Base-by-base conservation (phyloP, 1,140 invertebrate genomes). In the Plutomurus gul region DNA sequence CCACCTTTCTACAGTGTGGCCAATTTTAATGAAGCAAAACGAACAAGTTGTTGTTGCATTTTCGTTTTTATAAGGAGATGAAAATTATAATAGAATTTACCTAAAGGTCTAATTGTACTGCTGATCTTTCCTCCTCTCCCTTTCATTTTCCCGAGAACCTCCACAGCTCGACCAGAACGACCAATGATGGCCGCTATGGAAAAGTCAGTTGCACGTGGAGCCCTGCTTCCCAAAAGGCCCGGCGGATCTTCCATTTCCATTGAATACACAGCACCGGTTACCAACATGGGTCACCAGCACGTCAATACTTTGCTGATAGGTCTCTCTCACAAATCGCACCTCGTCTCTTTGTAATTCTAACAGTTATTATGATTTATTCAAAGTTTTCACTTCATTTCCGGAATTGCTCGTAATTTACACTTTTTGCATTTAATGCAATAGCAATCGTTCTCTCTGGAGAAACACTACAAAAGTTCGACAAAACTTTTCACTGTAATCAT, bases 131-230 rank as follows among this genome's bases (percentile, higher is more conserved):
- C 75, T 76, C 70, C 75, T 76, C 70, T 76, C 18, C 65, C 74
- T 47, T 79, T 82, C 16, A 72, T 33, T 51, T 79, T 82, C 0
- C 56, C 56, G 27, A 82, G 49, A 60, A 49, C 72, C 75, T 82
- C 81, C 47, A 47, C 75, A 73, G 75, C 75, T 20, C 78, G 51
- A 22, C 75, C 80, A 40, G 78, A 79, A 18, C 82, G 78, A 33
- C 82, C 82, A 27, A 83, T 83, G 22, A 83, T 83, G 8, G 82
- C 80, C 16, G 82, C 82, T 70, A 83, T 83, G 36, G 80, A 82
- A 74, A 83, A 83, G 60, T 83, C 82, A n/a, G 82, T 80, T 75
- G 75, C 82, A 83, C 82, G 82, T 78, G 78, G 80, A 78, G 78
- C 25, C 60, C 82, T 40, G 20, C 77, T 81, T 47, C 80, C 76